Evolutionary conservation across 2,888 invertebrate species (phyloP), one percentile per base, ranked within the genome.

Genomic region (Neoaliturus tenellus): DNA sequence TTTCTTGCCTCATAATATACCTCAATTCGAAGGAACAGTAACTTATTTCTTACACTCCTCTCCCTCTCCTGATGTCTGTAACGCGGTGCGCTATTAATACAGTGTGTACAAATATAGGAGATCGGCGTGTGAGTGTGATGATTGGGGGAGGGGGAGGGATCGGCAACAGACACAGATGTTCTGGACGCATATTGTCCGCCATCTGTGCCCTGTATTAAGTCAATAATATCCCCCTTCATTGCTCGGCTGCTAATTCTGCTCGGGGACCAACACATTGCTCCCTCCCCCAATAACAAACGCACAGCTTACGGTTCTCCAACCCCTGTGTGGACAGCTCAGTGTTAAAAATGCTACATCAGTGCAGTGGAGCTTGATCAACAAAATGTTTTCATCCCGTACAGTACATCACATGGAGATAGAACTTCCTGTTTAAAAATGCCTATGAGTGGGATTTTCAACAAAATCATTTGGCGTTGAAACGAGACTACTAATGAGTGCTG

Each of bases 121-220:
- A 48, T 48, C 14, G n/a, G 48, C 3, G 67, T 67, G 67, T 67
- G 67, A 17, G 67, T 6, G 62, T 20, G 62, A 6, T 28, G 41
- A 39, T 20, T 23, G 73, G 73, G n/a, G 71, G 39, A 2, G 39
- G 39, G 5, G 39, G 75, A 48, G 48, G 75, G 75, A 17, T 25
- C 48, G 25, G 48, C 48, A 75, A 75, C 48, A 75, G 75, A 48
- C 48, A 75, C 75, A 75, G 80, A 69, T 80, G 80, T 78, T 67
- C 33, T 20, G 51, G 83, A 83, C 78, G 69, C 62, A 73, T 73
- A 75, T 73, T 83, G 83, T 73, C 58, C 41, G 44, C 83, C 80
- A 69, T 80, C 39, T 80, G 83, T 80, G 62, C 35, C 28, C 44
- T 67, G 78, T 83, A 75, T 75, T 75, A 75, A 75, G 75, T 75